A percentile compares a stretch with the other conserved stretches of the same genome.
These are phyloP conservation scores for Lepidurus packardi DNA, from an alignment of 1,140 invertebrate genomes.

Conservation along the genomic window DNA sequence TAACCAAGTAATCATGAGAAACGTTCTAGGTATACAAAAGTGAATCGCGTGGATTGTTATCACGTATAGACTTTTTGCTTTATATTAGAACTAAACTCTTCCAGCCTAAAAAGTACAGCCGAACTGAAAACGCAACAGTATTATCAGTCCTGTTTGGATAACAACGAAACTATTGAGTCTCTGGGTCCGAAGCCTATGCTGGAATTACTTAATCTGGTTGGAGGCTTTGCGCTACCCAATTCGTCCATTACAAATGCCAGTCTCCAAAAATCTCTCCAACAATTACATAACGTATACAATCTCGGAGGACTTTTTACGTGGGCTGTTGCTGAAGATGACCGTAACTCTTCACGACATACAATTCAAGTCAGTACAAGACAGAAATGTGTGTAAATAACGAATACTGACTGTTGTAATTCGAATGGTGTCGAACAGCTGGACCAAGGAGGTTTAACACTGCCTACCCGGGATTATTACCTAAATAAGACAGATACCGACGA, in stretches of 20 bases:
- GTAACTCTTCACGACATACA: conserved; percentile 79
- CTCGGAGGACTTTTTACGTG: conserved; percentile 84
- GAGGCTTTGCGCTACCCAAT: conserved; percentile 49
- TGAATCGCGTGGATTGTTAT: conserved; percentile 22
- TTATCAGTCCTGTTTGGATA: conserved; percentile 88
- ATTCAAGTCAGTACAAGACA: conserved; percentile 62
- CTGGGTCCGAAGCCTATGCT: conserved; percentile 73
- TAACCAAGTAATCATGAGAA: conserved; percentile 87
- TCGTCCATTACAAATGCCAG: conserved; percentile 56
- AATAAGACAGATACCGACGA: conserved; percentile 71
- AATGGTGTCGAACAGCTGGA: conserved; percentile 64
- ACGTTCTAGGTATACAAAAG: conserved; percentile 59
- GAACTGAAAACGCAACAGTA: conserved; percentile 85
- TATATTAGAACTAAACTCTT: conserved; percentile 52
- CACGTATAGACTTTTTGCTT: conserved; percentile 22
- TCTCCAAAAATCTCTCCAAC: conserved; percentile 68
- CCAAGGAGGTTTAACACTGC: conserved; percentile 82
- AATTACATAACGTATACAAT: conserved; percentile 78
- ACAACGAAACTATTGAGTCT: conserved; percentile 81
- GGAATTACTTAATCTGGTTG: conserved; percentile 58
- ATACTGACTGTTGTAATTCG: neutral
- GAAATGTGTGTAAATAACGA: conserved; percentile 24
- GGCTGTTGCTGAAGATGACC: conserved; percentile 86
- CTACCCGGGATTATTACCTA: conserved; percentile 83
- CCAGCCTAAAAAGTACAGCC: conserved; percentile 63